phyloP scores from a whole-genome alignment of 2,113 vertebrate genomes.

The Lampris megalopsis region DNA sequence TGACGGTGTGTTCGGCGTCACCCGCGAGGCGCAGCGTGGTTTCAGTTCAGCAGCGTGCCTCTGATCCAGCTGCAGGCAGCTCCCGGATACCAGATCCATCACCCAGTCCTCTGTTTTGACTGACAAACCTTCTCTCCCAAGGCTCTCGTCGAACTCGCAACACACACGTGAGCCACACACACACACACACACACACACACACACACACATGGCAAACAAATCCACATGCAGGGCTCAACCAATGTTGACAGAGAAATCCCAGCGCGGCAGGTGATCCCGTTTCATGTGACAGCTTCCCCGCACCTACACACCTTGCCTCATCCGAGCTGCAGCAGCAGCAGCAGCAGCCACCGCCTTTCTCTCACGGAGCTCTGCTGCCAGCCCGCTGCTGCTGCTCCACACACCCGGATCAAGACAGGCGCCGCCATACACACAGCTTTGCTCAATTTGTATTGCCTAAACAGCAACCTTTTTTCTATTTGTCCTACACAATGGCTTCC shows the following conservation, averaged over 20 bases:
- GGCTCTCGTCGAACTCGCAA: background rate
- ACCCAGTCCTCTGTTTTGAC: constrained; percentile 6
- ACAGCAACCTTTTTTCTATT: constrained; percentile 47
- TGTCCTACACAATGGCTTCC: constrained; percentile 30
- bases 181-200: background rate
- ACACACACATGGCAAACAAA: background rate
- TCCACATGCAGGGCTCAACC: too few relatives aligned
- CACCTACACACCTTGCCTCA: constrained; percentile 41
- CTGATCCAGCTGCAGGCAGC: background rate
- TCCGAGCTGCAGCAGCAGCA: constrained; percentile 26
- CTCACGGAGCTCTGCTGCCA: constrained; percentile 22
- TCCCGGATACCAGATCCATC: background rate
- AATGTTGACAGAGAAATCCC: constrained; percentile 47
- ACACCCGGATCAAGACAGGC: constrained; percentile 47
- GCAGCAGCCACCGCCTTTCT: constrained; percentile 20
- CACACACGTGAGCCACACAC: background rate
- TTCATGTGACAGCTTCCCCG: constrained; percentile 61
- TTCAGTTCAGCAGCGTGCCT: background rate
- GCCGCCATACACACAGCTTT: constrained; percentile 34
- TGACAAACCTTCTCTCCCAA: background rate
- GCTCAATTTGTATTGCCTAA: constrained; percentile 53
- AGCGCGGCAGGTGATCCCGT: constrained; percentile 30
- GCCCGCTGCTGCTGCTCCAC: constrained; percentile 15
- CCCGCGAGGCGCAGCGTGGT: background rate
- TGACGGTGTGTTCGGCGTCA: background rate